Conservation (phyloP, 2,113 vertebrate genomes). For the Tetrax tetrax region DNA sequence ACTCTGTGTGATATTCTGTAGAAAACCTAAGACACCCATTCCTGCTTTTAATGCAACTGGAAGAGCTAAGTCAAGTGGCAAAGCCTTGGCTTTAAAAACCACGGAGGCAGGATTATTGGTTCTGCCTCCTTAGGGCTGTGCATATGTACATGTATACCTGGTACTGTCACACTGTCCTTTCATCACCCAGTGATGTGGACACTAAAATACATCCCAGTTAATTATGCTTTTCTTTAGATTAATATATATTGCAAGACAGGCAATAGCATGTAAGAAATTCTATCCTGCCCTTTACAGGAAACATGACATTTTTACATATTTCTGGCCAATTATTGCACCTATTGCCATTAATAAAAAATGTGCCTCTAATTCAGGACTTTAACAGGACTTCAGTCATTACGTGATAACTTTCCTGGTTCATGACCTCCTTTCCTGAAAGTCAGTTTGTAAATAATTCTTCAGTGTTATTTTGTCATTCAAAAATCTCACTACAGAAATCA, state of each 20-base stretch:
- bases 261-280: background rate
- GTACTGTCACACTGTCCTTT: background rate
- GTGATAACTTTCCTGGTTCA: background rate
- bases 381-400: background rate
- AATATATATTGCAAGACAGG: background rate
- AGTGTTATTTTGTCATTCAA: background rate
- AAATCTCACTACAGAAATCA: background rate
- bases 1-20: background rate
- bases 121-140: background rate
- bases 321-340: background rate
- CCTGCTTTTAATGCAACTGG: background rate
- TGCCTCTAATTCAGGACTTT: background rate
- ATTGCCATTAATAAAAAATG: background rate
- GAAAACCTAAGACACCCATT: background rate
- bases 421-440: background rate
- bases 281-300: background rate
- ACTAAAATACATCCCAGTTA: background rate
- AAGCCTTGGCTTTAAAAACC: background rate
- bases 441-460: background rate
- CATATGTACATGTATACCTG: accelerated
- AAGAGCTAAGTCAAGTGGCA: background rate
- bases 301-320: background rate
- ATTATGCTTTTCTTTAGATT: background rate
- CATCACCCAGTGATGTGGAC: background rate
- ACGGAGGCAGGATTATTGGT: background rate